phyloP scores from a whole-genome alignment of 2,888 invertebrate genomes.

The Deroplatys truncata region DNA sequence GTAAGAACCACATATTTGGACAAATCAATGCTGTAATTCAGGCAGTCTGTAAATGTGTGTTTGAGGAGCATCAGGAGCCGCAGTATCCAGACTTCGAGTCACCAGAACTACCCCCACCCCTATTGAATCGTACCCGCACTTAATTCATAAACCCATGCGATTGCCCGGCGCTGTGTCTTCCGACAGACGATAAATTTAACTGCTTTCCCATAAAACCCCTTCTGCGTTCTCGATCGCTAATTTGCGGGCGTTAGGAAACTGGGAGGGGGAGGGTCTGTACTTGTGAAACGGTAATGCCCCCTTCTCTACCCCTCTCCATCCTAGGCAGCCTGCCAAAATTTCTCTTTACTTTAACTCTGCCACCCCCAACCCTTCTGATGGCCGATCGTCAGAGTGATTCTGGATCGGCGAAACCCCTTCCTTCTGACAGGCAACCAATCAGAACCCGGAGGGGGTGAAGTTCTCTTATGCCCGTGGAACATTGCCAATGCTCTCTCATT shows the following conservation, averaged over 20 bases:
- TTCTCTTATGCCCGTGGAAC: not conserved
- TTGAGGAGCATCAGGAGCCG: not conserved
- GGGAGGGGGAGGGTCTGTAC: not conserved
- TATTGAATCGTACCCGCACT: not conserved
- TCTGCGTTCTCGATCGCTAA: not conserved
- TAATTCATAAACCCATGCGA: not conserved
- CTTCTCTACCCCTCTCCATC: not conserved
- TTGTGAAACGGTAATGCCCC: not conserved
- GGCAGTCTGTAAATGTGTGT: not conserved
- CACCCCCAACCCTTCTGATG: not conserved
- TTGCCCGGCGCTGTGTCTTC: not conserved
- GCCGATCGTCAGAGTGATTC: not conserved
- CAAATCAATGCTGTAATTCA: too few relatives aligned
- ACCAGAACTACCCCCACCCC: not conserved
- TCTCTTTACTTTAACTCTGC: conserved; percentile 9
- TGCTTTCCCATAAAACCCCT: not conserved
- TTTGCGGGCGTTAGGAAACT: not conserved
- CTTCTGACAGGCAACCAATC: conserved; percentile 7
- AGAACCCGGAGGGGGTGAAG: not conserved
- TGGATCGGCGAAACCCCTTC: not conserved
- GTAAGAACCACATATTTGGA: too few relatives aligned
- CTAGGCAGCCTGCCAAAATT: conserved; percentile 13
- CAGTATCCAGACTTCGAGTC: not conserved
- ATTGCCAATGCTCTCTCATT: not conserved
- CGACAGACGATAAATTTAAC: not conserved